phyloP scores from a whole-genome alignment of 2,888 invertebrate genomes.

The Drosophila colorata region DNA sequence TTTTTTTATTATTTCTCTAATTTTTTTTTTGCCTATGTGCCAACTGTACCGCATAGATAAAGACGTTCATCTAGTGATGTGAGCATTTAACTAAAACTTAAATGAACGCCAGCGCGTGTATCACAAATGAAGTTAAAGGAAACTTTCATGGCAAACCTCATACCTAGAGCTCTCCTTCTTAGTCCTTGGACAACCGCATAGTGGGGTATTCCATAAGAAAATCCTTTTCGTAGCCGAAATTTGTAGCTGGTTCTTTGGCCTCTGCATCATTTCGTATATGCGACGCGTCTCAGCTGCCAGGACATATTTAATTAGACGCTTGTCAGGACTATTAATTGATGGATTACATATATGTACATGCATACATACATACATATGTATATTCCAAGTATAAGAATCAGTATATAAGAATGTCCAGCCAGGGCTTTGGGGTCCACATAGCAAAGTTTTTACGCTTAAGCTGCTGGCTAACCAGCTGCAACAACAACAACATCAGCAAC shows the following conservation, averaged over 20 bases:
- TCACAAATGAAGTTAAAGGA: conserved; percentile 13
- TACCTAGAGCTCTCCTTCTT: conserved; percentile 6
- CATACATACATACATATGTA: conserved; percentile 15
- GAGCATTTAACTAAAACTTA: conserved; percentile 43
- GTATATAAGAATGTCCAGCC: conserved; percentile 13
- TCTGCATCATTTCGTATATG: conserved; percentile 18
- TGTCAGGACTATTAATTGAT: conserved; percentile 73
- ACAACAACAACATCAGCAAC: conserved; percentile 18
- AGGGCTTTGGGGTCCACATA: neutral
- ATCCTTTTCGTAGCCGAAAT: conserved; percentile 25
- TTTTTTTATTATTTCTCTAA: neutral
- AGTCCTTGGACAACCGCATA: neutral
- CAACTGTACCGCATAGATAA: conserved; percentile 21
- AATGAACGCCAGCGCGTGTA: conserved; percentile 35
- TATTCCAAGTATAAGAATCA: neutral
- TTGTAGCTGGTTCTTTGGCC: conserved; percentile 27
- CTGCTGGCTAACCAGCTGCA: conserved; percentile 60
- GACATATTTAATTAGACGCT: conserved; percentile 72
- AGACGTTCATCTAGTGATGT: conserved; percentile 31
- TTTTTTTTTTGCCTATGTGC: neutral
- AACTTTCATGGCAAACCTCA: conserved; percentile 9
- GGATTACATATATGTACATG: conserved; percentile 54
- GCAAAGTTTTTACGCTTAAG: conserved; percentile 43
- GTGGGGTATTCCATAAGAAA: conserved; percentile 3
- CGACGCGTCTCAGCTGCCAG: conserved; percentile 43